Evolutionary conservation across 2,113 vertebrate genomes (phyloP).

Genomic region (Lepisosteus osseus): DNA sequence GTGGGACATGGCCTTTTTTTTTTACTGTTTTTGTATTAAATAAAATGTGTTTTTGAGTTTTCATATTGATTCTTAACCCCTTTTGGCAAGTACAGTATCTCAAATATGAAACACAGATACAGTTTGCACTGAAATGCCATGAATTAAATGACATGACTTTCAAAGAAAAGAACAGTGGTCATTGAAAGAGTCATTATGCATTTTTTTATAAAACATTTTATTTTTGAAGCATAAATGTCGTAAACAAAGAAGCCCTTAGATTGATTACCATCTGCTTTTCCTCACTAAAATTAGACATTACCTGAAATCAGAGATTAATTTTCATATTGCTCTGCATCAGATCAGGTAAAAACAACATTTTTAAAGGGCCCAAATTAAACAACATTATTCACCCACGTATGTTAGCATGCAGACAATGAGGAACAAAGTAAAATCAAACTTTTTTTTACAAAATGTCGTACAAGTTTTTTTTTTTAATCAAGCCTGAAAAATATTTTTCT

Average conservation of each 20-base stretch:
- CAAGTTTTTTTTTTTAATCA: conserved; percentile 26
- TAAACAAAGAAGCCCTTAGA: conserved; percentile 17
- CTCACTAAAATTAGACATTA: neutral
- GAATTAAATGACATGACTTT: no score
- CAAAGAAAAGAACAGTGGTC: neutral
- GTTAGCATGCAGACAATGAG: conserved; percentile 16
- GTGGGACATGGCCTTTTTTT: no score
- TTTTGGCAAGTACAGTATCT: no score
- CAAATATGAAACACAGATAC: no score
- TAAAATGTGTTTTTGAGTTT: no score
- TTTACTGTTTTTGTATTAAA: no score
- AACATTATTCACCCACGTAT: neutral
- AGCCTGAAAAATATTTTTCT: conserved; percentile 69
- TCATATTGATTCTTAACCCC: no score
- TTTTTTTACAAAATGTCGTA: conserved; percentile 43
- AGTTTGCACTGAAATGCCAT: no score
- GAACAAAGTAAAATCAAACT: conserved; percentile 10
- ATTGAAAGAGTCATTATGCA: neutral
- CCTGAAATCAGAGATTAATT: neutral
- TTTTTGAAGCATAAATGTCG: conserved; percentile 10
- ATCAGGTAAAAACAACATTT: neutral
- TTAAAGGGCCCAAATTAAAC: neutral
- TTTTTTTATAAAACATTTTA: conserved; percentile 9
- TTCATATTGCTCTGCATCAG: neutral
- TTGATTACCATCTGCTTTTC: neutral